A percentile compares a stretch with the other conserved stretches of the same genome.
phyloP scores from a whole-genome alignment of 2,888 invertebrate species.

The Parelbella ahira region DNA sequence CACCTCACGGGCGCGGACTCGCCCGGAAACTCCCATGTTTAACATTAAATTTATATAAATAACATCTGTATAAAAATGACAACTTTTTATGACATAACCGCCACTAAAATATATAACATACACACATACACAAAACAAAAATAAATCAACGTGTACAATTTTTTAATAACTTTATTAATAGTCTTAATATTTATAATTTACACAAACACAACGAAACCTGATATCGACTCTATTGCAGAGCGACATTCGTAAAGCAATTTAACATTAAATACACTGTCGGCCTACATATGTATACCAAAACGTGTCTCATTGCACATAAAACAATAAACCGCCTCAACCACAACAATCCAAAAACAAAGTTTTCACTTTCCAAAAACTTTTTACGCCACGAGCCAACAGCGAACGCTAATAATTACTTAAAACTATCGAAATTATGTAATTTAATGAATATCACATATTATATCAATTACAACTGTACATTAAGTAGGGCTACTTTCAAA shows the following conservation, averaged over 20 bases:
- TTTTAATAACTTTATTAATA: slow-evolving; percentile 75
- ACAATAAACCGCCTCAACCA: slow-evolving; percentile 1
- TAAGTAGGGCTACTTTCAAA: background rate
- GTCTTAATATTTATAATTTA: slow-evolving; percentile 70
- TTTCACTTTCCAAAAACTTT: slow-evolving; percentile 5
- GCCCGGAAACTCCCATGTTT: background rate
- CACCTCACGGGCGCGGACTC: slow-evolving; percentile 36
- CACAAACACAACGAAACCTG: slow-evolving; percentile 77
- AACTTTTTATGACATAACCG: too few relatives aligned
- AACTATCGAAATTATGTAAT: slow-evolving; percentile 13
- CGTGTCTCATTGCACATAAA: slow-evolving; percentile 13
- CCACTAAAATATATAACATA: too few relatives aligned
- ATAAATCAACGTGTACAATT: slow-evolving; percentile 29
- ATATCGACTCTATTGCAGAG: slow-evolving; percentile 43
- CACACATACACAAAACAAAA: too few relatives aligned
- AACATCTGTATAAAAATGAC: too few relatives aligned
- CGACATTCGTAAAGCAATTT: slow-evolving; percentile 17
- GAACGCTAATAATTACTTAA: slow-evolving; percentile 3
- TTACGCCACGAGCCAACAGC: slow-evolving; percentile 6
- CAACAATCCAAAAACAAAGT: slow-evolving; percentile 12
- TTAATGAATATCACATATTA: slow-evolving; percentile 14
- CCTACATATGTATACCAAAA: background rate
- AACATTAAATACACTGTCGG: slow-evolving; percentile 6
- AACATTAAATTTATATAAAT: too few relatives aligned
- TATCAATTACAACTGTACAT: slow-evolving; percentile 15